Base-by-base conservation (phyloP, 2,113 vertebrate species). In the Casuarius casuarius region DNA sequence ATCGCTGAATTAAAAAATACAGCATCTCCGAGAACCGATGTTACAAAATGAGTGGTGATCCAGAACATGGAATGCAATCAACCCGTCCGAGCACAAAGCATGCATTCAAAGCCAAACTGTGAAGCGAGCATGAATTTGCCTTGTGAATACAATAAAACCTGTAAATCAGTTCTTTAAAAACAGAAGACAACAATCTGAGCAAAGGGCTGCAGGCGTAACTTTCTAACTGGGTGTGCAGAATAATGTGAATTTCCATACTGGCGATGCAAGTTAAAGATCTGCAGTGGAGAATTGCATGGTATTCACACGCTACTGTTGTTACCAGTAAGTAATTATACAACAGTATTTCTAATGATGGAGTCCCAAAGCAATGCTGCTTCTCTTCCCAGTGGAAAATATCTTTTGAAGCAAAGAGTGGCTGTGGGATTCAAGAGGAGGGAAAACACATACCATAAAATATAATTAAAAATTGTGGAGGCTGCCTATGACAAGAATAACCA, bases 401-500 rank as follows among this genome's bases (percentile, higher is more conserved):
- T 97, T 97, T 95, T 97, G 96, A 98, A 98, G 97, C 84, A 98
- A 98, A 98, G 95, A 98, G 96, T 92, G 95, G 96, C 97, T 98
- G 92, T 96, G 97, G 98, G 97, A 98, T 98, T 98, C 97, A 98
- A 98, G 97, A 98, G 97, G 97, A 98, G 97, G 96, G 96, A 98
- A 98, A 98, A 98, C 96, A 98, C 97, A 98, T 97, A 98, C 98
- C 97, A 98, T 98, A 98, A 98, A 98, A 98, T 97, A 98, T 98
- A 98, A 98, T 98, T 98, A 98, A 98, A 98, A 98, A 98, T 98
- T 98, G 98, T 98, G 98, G 98, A 98, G 98, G 98, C 98, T 98
- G 98, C 97, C 97, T 98, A 98, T 98, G 98, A 98, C 98, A 98
- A 98, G 98, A 98, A 98, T 98, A 98, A 98, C 98, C 98, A 97